Percentiles rank a stretch among this genome's conserved stretches.
Evolutionary conservation across 1,140 invertebrate genomes (phyloP).

Genomic region (Sinella curviseta): DNA sequence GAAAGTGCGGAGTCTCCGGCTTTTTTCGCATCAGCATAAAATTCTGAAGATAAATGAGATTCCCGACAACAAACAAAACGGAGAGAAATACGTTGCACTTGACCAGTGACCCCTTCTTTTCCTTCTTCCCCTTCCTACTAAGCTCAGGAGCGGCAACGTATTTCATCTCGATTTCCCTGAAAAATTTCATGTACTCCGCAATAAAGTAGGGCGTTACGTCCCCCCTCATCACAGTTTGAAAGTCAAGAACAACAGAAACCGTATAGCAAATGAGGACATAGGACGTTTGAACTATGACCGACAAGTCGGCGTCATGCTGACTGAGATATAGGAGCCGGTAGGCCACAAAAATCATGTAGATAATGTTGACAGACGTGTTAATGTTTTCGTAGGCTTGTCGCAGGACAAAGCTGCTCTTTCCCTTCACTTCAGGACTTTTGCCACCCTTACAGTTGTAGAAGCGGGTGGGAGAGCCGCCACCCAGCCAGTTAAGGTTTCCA

Average conservation of each 20-base stretch:
- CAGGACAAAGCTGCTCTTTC: too few relatives aligned
- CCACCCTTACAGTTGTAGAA: too few relatives aligned
- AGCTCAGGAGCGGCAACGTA: neutral
- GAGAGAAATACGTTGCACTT: neutral
- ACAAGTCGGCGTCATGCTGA: neutral
- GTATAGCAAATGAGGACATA: neutral
- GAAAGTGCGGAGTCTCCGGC: neutral
- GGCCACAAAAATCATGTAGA: neutral
- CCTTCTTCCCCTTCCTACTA: too few relatives aligned
- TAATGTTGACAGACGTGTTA: neutral
- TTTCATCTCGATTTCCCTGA: neutral
- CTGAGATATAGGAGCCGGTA: neutral
- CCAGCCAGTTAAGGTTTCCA: too few relatives aligned
- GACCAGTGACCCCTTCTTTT: neutral
- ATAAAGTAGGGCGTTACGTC: neutral
- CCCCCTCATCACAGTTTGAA: neutral
- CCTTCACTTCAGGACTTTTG: too few relatives aligned
- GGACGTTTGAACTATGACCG: neutral
- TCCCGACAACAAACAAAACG: neutral
- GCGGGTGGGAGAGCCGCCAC: too few relatives aligned
- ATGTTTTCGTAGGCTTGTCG: too few relatives aligned
- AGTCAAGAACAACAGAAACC: neutral
- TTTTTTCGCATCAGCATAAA: neutral
- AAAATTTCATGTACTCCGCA: neutral
- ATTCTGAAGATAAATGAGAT: conserved; percentile 7